These are phyloP conservation scores for Cryptus armator DNA, from an alignment of 2,888 invertebrate species.

Conservation along the genomic window DNA sequence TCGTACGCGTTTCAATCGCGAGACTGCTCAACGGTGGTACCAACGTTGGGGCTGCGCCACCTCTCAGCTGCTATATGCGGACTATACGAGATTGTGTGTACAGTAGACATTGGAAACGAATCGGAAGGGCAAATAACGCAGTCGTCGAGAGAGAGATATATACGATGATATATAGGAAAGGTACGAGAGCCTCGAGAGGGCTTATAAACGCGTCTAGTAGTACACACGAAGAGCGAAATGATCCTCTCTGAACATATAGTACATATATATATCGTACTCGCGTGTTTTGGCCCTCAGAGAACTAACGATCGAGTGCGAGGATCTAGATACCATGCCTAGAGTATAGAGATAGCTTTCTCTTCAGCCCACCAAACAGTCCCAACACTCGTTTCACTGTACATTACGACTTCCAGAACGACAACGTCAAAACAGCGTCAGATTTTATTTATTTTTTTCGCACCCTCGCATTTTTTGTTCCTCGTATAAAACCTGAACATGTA, in stretches of 20 bases:
- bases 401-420: too few relatives aligned
- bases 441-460: too few relatives aligned
- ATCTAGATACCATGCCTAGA: not conserved
- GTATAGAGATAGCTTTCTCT: not conserved
- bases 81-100: constrained; percentile 42
- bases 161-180: constrained; percentile 1
- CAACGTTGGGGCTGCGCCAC: constrained; percentile 39
- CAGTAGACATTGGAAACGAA: constrained; percentile 81
- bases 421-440: too few relatives aligned
- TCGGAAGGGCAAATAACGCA: constrained; percentile 79
- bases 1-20: constrained; percentile 51
- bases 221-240: constrained; percentile 15
- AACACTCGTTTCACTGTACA: not conserved
- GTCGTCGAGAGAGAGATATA: constrained; percentile 9
- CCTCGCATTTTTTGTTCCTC: too few relatives aligned
- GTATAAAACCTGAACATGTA: too few relatives aligned
- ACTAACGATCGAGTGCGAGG: constrained; percentile 28
- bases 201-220: constrained; percentile 39
- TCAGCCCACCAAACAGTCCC: not conserved
- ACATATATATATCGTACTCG: not conserved
- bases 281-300: constrained; percentile 18
- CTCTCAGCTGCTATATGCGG: constrained; percentile 10
- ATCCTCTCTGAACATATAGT: not conserved
- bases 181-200: constrained; percentile 3
- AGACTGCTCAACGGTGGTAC: constrained; percentile 48